Evolutionary conservation across 2,888 invertebrate species (phyloP).

Genomic region (Ophioninae sp.): DNA sequence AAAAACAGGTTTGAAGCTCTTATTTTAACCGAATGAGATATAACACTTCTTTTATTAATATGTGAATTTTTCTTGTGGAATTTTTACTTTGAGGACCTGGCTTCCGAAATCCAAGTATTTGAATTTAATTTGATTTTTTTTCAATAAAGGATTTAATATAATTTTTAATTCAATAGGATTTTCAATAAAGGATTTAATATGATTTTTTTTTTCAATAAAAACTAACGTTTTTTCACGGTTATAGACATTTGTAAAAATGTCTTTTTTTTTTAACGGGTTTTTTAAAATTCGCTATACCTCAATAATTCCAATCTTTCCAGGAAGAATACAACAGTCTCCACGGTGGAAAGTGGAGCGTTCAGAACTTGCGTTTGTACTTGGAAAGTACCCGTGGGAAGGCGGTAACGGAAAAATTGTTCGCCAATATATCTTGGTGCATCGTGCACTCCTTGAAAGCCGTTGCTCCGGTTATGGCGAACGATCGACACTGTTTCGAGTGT

Average conservation of each 20-base stretch:
- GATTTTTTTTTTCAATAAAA: too few species aligned
- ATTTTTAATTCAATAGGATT: too few species aligned
- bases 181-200: too few species aligned
- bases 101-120: background rate
- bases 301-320: constrained; percentile 79
- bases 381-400: constrained; percentile 95
- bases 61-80: background rate
- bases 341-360: constrained; percentile 96
- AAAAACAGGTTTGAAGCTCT: too few species aligned
- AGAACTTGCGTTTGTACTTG: constrained; percentile 93
- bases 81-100: background rate
- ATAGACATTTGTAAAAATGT: background rate
- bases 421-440: constrained; percentile 94
- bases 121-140: background rate
- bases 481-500: constrained; percentile 95
- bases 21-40: too few species aligned
- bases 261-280: background rate
- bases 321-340: constrained; percentile 96
- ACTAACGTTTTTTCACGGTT: too few species aligned
- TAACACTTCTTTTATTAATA: background rate
- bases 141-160: too few species aligned
- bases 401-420: constrained; percentile 93
- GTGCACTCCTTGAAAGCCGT: constrained; percentile 97
- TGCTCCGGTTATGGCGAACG: constrained; percentile 95
- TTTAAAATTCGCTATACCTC: background rate